A percentile compares a stretch with the other conserved stretches of the same genome.
These are phyloP conservation scores for Pseudocheirus occidentalis DNA, from an alignment of 2,797 vertebrate species.

Conservation along the genomic window DNA sequence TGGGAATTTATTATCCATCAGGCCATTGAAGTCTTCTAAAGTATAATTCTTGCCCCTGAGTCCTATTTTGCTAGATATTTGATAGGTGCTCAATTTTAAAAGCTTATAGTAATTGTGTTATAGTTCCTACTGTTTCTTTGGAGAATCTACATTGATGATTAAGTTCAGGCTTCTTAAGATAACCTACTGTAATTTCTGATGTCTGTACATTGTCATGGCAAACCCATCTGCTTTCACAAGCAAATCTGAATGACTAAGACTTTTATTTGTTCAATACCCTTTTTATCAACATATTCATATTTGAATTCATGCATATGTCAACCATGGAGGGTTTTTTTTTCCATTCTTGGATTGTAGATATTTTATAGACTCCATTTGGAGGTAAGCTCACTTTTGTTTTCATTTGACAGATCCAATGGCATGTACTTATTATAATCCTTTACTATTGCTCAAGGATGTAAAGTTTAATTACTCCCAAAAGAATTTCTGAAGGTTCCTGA, in stretches of 20 bases:
- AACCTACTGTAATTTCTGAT: neutral
- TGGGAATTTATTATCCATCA: neutral
- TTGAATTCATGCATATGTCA: neutral
- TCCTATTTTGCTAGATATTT: neutral
- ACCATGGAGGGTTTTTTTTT: neutral
- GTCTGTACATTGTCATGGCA: neutral
- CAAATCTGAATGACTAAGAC: neutral
- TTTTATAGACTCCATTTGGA: neutral
- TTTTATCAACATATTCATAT: neutral
- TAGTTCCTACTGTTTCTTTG: neutral
- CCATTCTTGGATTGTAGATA: neutral
- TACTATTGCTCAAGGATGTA: too few relatives aligned
- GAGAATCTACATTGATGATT: neutral
- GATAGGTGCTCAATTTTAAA: neutral
- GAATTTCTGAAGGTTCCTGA: neutral
- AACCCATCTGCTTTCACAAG: neutral
- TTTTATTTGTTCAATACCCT: neutral
- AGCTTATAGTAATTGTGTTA: neutral
- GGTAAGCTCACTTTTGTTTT: neutral
- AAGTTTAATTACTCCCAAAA: neutral
- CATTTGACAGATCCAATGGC: neutral
- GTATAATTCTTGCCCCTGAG: neutral
- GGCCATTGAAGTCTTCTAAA: neutral
- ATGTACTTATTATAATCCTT: neutral
- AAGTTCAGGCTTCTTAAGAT: neutral